These are phyloP conservation scores for Arenaria interpres DNA, from an alignment of 2,113 vertebrate genomes.

Conservation along the genomic window DNA sequence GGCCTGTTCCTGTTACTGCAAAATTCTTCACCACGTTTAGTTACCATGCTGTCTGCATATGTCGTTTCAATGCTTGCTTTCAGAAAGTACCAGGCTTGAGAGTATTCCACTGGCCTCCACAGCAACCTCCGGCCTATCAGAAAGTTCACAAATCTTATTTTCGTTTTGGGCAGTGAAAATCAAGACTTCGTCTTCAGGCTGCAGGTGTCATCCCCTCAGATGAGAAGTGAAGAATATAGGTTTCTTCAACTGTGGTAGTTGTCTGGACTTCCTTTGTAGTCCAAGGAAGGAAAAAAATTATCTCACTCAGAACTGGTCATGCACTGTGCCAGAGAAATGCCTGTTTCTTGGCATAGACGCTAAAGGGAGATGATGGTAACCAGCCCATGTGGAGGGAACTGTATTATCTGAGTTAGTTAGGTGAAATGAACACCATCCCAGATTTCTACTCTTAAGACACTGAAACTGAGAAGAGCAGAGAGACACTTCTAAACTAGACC, in stretches of 20 bases:
- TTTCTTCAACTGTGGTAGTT: background rate
- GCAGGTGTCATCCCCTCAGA: background rate
- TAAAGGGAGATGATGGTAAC: background rate
- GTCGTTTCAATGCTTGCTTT: background rate
- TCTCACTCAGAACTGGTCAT: background rate
- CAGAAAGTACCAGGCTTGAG: background rate
- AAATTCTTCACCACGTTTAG: background rate
- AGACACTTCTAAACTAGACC: background rate
- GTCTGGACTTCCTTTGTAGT: background rate
- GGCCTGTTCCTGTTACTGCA: background rate
- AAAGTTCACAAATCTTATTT: background rate
- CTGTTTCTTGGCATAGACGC: background rate
- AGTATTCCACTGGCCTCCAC: background rate
- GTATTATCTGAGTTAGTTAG: background rate
- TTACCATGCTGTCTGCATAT: background rate
- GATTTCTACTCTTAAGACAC: background rate
- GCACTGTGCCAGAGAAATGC: background rate
- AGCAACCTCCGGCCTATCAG: background rate
- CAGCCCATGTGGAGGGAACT: background rate
- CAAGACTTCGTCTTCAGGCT: background rate
- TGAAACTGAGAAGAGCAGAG: background rate
- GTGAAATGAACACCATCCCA: background rate
- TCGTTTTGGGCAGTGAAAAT: background rate
- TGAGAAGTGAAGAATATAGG: background rate
- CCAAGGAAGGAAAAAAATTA: background rate